Base-by-base conservation (phyloP, 2,797 vertebrate species). In the Intellagama lesueurii region DNA sequence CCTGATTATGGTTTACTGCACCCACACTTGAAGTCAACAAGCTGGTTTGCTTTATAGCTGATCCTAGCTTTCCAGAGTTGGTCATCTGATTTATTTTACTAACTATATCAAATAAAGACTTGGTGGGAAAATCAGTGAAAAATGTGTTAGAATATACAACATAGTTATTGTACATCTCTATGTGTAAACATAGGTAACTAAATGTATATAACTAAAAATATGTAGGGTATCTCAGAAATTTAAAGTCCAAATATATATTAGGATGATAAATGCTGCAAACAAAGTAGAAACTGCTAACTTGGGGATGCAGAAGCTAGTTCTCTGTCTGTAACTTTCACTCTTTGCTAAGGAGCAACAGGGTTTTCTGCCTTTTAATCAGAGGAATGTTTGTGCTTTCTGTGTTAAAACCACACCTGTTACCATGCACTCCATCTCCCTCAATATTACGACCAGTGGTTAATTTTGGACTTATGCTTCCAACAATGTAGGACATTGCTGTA, bases 71-170 rank as follows among this genome's bases (percentile, higher is more conserved):
- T 85, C 96, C 97, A 90, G 95, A 94, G 87, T 94, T 96, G 89
- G 96, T 92, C 97, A 99, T 97, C 1, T 96, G 94, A 93, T 97
- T 96, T 92, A 99, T 98, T 97, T 98, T 99, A 96, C 97, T 98
- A 94, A 99, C 98, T 92, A 99, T 99, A 94, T 99, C 98, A 93
- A 98, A 97, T 94, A 99, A 94, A 60, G 99, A 98, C 99, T 99
- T 94, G 19, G 73, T 28, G 6, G 22, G 56, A 66, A 47, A 91
- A 87, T 1, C 40, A 35, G 30, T 19, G 5, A 83, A 77, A 87
- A 85, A 81, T 0, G 24, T 77, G 76, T 47, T 82, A 81, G 7
- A 6, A 88, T 81, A 22, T 78, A 1, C 80, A 89, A 17, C 85
- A 26, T 91, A 90, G 35, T 87, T 83, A 66, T 7, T 32, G 22